Percentiles rank a stretch among this genome's conserved stretches.
phyloP scores from a whole-genome alignment of 1,140 invertebrate genomes.

The Anoplolepis gracilipes region DNA sequence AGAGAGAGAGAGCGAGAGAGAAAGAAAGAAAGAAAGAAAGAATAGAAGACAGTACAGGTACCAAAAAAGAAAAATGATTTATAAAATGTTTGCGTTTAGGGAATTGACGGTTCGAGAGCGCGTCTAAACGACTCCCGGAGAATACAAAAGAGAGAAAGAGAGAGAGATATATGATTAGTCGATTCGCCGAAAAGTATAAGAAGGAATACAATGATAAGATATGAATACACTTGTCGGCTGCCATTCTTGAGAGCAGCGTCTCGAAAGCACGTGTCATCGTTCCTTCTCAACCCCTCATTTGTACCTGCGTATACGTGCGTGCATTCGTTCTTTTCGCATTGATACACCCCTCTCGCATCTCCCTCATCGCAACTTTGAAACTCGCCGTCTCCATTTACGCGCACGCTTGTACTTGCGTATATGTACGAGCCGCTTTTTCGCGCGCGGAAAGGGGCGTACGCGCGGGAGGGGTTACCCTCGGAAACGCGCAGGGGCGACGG shows the following conservation, averaged over 20 bases:
- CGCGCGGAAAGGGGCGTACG: constrained; percentile 66
- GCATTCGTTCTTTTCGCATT: constrained; percentile 40
- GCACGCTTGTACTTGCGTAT: constrained; percentile 6
- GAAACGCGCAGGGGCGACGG: constrained; percentile 49
- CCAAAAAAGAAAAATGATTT: neutral
- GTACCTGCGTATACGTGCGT: neutral
- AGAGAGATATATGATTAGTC: neutral
- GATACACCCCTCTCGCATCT: neutral
- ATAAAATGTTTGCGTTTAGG: neutral
- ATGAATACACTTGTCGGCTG: constrained; percentile 11
- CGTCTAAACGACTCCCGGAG: constrained; percentile 50
- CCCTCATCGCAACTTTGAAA: neutral
- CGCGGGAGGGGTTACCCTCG: constrained; percentile 70
- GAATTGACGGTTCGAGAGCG: neutral
- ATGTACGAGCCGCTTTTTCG: constrained; percentile 43
- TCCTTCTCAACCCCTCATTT: constrained; percentile 56
- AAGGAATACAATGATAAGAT: no score
- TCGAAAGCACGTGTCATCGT: constrained; percentile 68
- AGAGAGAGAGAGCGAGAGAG: neutral
- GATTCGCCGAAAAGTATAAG: neutral
- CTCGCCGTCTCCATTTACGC: neutral
- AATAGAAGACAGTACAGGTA: constrained; percentile 5
- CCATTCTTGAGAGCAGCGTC: constrained; percentile 4
- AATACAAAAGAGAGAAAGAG: constrained; percentile 39
- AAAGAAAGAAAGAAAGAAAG: neutral